phyloP scores from a whole-genome alignment of 1,140 invertebrate species.

The Thaumetopoea pityocampa region DNA sequence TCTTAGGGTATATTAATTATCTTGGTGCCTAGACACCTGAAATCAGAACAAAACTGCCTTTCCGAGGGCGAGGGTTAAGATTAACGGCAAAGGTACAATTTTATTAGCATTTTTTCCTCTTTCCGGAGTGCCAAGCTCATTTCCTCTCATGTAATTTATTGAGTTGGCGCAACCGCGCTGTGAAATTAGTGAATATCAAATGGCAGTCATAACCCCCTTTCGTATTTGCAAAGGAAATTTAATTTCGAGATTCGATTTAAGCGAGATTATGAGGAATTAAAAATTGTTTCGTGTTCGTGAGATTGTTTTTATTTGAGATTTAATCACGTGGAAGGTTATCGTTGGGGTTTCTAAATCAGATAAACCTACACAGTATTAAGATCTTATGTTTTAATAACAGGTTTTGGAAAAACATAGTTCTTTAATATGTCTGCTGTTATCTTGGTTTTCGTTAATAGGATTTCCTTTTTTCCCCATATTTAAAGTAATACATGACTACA shows the following conservation, averaged over 20 bases:
- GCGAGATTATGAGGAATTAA: slow-evolving; percentile 15
- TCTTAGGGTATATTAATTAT: slow-evolving; percentile 25
- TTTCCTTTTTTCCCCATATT: too few relatives aligned
- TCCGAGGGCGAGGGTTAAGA: slow-evolving; percentile 39
- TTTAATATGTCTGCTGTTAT: too few relatives aligned
- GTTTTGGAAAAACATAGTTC: too few relatives aligned
- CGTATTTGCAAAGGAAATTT: slow-evolving; percentile 33
- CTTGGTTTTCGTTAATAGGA: too few relatives aligned
- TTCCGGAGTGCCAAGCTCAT: slow-evolving; percentile 45
- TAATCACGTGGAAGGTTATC: too few relatives aligned
- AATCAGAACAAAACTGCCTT: slow-evolving; percentile 37
- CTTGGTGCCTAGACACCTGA: slow-evolving; percentile 26
- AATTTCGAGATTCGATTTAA: slow-evolving; percentile 34
- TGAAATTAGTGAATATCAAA: slow-evolving; percentile 53
- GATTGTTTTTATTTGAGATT: slow-evolving; percentile 8
- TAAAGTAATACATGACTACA: too few relatives aligned
- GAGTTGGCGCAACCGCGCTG: slow-evolving; percentile 30
- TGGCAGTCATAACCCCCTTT: slow-evolving; percentile 32
- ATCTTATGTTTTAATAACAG: too few relatives aligned
- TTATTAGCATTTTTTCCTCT: slow-evolving; percentile 59
- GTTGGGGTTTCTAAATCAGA: too few relatives aligned
- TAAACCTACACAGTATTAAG: too few relatives aligned
- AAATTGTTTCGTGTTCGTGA: slow-evolving; percentile 11
- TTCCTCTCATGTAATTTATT: slow-evolving; percentile 53
- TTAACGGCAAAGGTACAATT: slow-evolving; percentile 56